Base-by-base conservation (phyloP, 2,797 vertebrate genomes). In the Gouania willdenowi region DNA sequence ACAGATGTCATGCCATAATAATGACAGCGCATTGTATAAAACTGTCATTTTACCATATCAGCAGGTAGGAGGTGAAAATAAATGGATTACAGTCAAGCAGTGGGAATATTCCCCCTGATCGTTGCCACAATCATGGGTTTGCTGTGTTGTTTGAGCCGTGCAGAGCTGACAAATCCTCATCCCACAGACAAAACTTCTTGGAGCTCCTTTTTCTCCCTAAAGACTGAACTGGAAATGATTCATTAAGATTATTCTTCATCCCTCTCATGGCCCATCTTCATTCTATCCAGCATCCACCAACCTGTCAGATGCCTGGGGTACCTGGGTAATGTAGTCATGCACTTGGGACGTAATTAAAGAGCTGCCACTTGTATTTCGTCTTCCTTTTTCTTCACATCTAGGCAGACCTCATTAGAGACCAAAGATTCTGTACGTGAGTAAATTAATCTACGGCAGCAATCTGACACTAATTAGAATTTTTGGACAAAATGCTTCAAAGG, bases 311-410 rank as follows among this genome's bases (percentile, higher is more conserved):
- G 50, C 56, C 60, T 38, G 59, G 67, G 73, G 65, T 78, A 79
- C 66, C 75, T 84, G 81, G 78, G 81, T 79, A 83, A 85, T 81
- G 82, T 83, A 85, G 82, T 82, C 67, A 53, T 72, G 56, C 79
- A 71, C 74, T 46, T 6, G 82, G 81, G 84, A 85, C 59, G 62
- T 82, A 75, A 87, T 87, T 87, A 87, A 60, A 65, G 49, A 57
- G 42, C 52, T 80, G 69, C 70, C 78, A 81, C 76, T 75, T 82
- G 76, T 65, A 75, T 35, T 71, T 64, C 50, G 33, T 63, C 49
- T 56, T 29, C 37, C 51, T 4, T 19, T 4, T 58, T 67, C 63
- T 62, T 63, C 54, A 51, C 58, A 59, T 28, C 12, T 13, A 37
- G 66, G 64, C 55, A 53, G 25, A 41, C 61, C 69, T 81, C 71